Percentiles rank a stretch among this genome's conserved stretches.
These are phyloP conservation scores for Saturnia pavonia DNA, from an alignment of 2,888 invertebrate species.

Conservation along the genomic window DNA sequence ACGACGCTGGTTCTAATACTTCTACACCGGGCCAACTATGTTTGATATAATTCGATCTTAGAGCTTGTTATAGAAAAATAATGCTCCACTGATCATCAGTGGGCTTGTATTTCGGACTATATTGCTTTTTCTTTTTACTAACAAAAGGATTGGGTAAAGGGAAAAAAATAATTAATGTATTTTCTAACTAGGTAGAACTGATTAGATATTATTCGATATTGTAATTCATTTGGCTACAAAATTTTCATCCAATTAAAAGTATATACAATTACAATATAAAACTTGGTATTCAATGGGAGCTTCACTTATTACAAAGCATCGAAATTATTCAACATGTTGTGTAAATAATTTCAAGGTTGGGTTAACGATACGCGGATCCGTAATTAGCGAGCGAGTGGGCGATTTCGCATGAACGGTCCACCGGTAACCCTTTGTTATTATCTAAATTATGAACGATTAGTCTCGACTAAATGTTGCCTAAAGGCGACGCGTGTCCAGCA, in stretches of 20 bases:
- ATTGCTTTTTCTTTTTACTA: not conserved
- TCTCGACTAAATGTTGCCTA: conserved; percentile 44
- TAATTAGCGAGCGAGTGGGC: conserved; percentile 47
- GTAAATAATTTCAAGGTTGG: conserved; percentile 26
- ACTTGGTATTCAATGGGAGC: not conserved
- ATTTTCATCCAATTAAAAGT: too few relatives aligned
- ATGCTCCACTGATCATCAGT: not conserved
- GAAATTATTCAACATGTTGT: not conserved
- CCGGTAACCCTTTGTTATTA: conserved; percentile 56
- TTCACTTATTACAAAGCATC: not conserved
- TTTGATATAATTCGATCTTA: not conserved
- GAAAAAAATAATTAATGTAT: too few relatives aligned
- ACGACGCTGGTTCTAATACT: not conserved
- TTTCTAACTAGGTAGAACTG: too few relatives aligned
- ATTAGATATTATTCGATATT: too few relatives aligned
- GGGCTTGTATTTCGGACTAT: not conserved
- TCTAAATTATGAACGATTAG: conserved; percentile 61
- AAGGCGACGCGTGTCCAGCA: conserved; percentile 44
- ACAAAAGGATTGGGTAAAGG: too few relatives aligned
- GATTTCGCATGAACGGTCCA: conserved; percentile 41
- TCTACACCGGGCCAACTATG: not conserved
- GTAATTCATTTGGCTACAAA: not conserved
- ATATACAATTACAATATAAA: not conserved
- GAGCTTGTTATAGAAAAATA: not conserved
- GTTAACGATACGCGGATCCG: conserved; percentile 36